A percentile compares a stretch with the other conserved stretches of the same genome.
These are phyloP conservation scores for Aptenodytes patagonicus DNA, from an alignment of 2,113 vertebrate genomes.

Conservation along the genomic window DNA sequence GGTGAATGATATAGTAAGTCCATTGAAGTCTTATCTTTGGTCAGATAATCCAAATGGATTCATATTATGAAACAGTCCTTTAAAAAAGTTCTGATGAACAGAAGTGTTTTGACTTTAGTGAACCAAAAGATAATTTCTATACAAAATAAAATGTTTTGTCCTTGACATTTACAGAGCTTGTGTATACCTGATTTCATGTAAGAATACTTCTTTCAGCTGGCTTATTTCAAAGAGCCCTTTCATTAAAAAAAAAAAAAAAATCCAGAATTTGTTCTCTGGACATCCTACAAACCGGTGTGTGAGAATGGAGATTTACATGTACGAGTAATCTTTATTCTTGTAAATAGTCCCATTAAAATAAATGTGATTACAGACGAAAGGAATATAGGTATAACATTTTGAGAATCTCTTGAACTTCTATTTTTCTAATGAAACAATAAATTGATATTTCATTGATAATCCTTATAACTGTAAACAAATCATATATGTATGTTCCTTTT, in stretches of 20 bases:
- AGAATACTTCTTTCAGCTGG: background rate
- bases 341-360: background rate
- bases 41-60: conserved; percentile 78
- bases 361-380: background rate
- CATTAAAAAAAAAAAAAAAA: background rate
- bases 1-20: conserved; percentile 72
- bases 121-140: conserved; percentile 52
- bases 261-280: background rate
- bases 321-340: rapidly evolving
- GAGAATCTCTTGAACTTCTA: background rate
- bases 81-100: conserved; percentile 69
- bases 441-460: background rate
- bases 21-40: conserved; percentile 79
- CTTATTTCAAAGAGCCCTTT: background rate
- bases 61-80: conserved; percentile 71
- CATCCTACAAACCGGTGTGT: background rate
- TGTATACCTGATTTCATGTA: background rate
- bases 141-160: conserved; percentile 47
- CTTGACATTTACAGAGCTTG: conserved; percentile 28
- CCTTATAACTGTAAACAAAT: background rate
- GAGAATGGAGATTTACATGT: background rate
- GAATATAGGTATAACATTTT: background rate
- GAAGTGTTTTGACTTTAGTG: conserved; percentile 58
- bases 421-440: background rate
- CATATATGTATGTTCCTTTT: background rate